Evolutionary conservation across 1,140 invertebrate genomes (phyloP).

Genomic region (Zaprionus taronus): DNA sequence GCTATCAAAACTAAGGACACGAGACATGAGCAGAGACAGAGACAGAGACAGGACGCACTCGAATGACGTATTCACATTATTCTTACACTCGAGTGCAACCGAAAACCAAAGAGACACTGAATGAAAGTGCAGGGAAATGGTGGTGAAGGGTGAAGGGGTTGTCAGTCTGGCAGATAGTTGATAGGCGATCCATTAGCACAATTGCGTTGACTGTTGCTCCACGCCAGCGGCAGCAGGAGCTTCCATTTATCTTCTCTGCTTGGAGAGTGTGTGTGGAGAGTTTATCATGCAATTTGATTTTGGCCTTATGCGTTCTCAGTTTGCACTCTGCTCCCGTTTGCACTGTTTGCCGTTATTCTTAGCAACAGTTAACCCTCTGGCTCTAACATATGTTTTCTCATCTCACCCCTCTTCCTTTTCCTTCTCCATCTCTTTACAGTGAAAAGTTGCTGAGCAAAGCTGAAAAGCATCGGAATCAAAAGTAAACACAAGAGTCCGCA

Average conservation of each 20-base stretch:
- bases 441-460: constrained; percentile 43
- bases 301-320: constrained; percentile 45
- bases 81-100: constrained; percentile 62
- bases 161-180: constrained; percentile 33
- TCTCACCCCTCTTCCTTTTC: neutral
- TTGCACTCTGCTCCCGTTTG: neutral
- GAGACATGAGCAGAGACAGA: neutral
- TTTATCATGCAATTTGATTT: constrained; percentile 67
- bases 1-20: constrained; percentile 14
- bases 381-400: constrained; percentile 26
- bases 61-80: constrained; percentile 60
- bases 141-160: constrained; percentile 9
- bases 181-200: constrained; percentile 68
- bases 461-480: constrained; percentile 63
- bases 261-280: constrained; percentile 14
- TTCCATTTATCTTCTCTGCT: constrained; percentile 64
- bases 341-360: constrained; percentile 10
- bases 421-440: constrained; percentile 26
- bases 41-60: constrained; percentile 7
- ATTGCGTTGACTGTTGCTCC: constrained; percentile 56
- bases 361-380: neutral
- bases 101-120: constrained; percentile 34
- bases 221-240: constrained; percentile 18
- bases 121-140: neutral
- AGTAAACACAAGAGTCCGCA: constrained; percentile 52